Base-by-base conservation (phyloP, 2,113 vertebrate species). In the Lepidiolamprologus cunningtoni region DNA sequence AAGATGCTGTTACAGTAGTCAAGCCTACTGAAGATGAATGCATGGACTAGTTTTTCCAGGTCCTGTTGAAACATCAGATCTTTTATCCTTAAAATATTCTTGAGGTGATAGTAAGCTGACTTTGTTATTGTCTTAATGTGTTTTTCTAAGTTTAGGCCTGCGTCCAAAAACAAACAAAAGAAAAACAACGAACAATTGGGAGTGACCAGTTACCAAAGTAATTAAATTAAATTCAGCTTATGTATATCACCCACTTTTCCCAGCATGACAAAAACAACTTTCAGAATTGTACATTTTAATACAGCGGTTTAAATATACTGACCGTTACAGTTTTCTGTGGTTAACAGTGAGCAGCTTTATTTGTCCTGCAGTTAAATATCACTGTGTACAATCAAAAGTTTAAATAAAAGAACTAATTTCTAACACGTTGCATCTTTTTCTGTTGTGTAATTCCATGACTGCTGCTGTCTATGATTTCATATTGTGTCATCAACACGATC, bases 41-140 rank as follows among this genome's bases (percentile, higher is more conserved):
- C n/a, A n/a, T n/a, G n/a, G n/a, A 50, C 47, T 19, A 2, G 3
- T 52, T 52, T 5, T 52, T 5, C 47, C 50, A 52, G 50, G 50
- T 52, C 50, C 50, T 52, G 50, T 53, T 53, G 5, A 53, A 0
- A 53, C 50, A 53, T 53, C 9, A 53, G 50, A 53, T n/a, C 19
- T 2, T n/a, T n/a, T 2, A n/a, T 53, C 17, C 9, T 52, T 52
- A 0, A 52, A 10, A 52, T 52, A n/a, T 53, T 53, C 50, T 53
- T n/a, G 50, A 53, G 5, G 50, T 1, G 50, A n/a, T n/a, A n/a
- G n/a, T n/a, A 8, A 53, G 50, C 50, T 53, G 50, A 53, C 0
- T 53, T 53, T 53, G 50, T 53, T 53, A 53, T 53, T 53, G 1
- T 53, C 1, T 53, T 53, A 53, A 53, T 53, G 50, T n/a, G 50